A percentile compares a stretch with the other conserved stretches of the same genome.
Conservation (phyloP, 1,140 invertebrate genomes). For the Zaprionus nigranus region DNA sequence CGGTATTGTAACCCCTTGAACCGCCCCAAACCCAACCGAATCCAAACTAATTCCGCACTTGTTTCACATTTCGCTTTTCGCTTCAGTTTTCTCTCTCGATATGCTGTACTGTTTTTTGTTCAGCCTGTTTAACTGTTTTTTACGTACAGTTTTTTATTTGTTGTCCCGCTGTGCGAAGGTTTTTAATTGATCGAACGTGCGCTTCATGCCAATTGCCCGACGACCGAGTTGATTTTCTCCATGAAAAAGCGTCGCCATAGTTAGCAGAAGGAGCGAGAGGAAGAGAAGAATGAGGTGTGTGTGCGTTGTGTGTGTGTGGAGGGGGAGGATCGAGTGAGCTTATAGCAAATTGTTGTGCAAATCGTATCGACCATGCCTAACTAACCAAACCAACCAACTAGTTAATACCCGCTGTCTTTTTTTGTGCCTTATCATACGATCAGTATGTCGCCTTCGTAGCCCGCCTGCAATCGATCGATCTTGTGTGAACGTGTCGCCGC, state of each 20-base stretch:
- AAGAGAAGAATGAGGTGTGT: not conserved
- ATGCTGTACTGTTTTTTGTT: not conserved
- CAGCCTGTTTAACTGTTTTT: constrained; percentile 28
- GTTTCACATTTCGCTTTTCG: constrained; percentile 18
- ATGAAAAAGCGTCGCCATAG: constrained; percentile 54
- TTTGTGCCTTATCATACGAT: constrained; percentile 68
- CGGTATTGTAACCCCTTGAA: constrained; percentile 33
- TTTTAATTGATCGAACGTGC: constrained; percentile 79
- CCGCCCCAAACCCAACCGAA: constrained; percentile 31
- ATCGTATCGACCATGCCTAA: constrained; percentile 21
- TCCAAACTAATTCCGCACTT: constrained; percentile 51
- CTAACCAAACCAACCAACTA: constrained; percentile 56
- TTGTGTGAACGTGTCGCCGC: constrained; percentile 66
- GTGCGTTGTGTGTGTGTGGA: no score
- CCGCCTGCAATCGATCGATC: constrained; percentile 64
- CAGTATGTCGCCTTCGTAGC: constrained; percentile 62
- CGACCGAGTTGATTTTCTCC: constrained; percentile 52
- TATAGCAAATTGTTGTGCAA: constrained; percentile 30
- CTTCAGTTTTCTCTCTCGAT: constrained; percentile 2
- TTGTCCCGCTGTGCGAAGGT: constrained; percentile 62
- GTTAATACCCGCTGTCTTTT: constrained; percentile 55
- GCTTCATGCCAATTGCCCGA: constrained; percentile 65
- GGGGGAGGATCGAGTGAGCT: not conserved
- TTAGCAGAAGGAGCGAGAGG: constrained; percentile 30
- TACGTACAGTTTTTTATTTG: constrained; percentile 17